Evolutionary conservation across 2,888 invertebrate species (phyloP).

Genomic region (Pristionchus entomophagus): DNA sequence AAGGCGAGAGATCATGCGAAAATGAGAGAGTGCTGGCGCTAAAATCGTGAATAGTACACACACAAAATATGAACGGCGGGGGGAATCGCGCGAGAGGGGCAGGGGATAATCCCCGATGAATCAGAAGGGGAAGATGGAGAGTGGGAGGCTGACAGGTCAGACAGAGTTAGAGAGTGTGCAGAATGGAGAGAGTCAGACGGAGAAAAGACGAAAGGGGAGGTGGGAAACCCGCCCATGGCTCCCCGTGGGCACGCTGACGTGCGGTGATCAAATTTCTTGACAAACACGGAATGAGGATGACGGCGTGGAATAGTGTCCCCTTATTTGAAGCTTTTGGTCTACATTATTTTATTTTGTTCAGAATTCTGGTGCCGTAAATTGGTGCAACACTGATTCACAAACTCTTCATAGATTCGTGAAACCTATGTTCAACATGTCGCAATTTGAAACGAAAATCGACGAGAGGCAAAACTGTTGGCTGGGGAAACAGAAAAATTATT

Average conservation of each 20-base stretch:
- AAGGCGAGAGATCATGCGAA: conserved; percentile 1
- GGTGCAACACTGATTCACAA: no score
- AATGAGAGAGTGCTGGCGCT: background rate
- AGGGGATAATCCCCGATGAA: background rate
- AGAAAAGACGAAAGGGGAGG: background rate
- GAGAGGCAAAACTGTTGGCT: no score
- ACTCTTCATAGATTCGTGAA: no score
- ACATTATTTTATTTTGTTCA: no score
- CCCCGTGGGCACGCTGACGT: no score
- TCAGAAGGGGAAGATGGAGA: background rate
- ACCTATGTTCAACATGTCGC: no score
- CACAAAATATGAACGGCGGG: conserved; percentile 2
- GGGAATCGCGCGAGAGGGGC: background rate
- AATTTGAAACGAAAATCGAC: no score
- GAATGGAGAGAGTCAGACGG: background rate
- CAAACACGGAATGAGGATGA: no score
- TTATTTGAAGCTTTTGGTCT: no score
- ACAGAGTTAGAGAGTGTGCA: background rate
- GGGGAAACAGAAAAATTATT: no score
- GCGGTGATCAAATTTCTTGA: no score
- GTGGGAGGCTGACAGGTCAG: background rate
- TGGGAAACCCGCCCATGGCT: background rate
- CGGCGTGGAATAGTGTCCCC: background rate
- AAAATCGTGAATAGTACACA: background rate
- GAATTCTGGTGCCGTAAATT: no score